A percentile compares a stretch with the other conserved stretches of the same genome.
Evolutionary conservation across 2,888 invertebrate species (phyloP).

Genomic region (Pseudoips prasinana): DNA sequence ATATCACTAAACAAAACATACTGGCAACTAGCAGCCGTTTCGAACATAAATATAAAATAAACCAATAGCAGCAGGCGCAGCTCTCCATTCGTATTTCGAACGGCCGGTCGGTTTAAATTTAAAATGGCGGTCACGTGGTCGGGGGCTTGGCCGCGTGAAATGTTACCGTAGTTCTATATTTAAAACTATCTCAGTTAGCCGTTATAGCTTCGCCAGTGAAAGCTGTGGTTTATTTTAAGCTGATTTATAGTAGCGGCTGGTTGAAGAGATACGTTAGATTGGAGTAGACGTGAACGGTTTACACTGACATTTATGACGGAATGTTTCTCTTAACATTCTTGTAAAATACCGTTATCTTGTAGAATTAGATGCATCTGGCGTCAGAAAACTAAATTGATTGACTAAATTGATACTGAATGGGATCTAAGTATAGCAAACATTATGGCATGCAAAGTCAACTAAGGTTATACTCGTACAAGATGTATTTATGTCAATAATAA

Average conservation of each 20-base stretch:
- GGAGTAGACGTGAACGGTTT: too few species aligned
- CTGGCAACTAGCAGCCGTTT: conserved; percentile 22
- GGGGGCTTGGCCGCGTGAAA: conserved; percentile 48
- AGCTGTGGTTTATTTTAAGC: conserved; percentile 1
- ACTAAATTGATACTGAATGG: too few species aligned
- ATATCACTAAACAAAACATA: background rate
- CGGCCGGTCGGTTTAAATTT: conserved; percentile 32
- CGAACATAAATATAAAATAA: conserved; percentile 29
- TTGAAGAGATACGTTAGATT: too few species aligned
- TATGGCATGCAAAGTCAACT: too few species aligned
- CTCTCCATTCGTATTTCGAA: conserved; percentile 31
- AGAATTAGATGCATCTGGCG: too few species aligned
- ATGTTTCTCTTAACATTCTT: too few species aligned
- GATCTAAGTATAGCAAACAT: too few species aligned
- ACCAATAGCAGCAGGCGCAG: conserved; percentile 40
- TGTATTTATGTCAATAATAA: too few species aligned
- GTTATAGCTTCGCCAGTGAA: conserved; percentile 1
- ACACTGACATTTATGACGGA: too few species aligned
- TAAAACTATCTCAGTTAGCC: background rate
- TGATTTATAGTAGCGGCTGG: conserved; percentile 1
- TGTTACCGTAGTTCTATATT: conserved; percentile 1
- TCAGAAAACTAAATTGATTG: too few species aligned
- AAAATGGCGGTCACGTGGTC: conserved; percentile 39
- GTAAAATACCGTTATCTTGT: too few species aligned
- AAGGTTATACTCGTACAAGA: too few species aligned